Base-by-base conservation (phyloP, 2,888 invertebrate species). In the Steinernema scapterisci region DNA sequence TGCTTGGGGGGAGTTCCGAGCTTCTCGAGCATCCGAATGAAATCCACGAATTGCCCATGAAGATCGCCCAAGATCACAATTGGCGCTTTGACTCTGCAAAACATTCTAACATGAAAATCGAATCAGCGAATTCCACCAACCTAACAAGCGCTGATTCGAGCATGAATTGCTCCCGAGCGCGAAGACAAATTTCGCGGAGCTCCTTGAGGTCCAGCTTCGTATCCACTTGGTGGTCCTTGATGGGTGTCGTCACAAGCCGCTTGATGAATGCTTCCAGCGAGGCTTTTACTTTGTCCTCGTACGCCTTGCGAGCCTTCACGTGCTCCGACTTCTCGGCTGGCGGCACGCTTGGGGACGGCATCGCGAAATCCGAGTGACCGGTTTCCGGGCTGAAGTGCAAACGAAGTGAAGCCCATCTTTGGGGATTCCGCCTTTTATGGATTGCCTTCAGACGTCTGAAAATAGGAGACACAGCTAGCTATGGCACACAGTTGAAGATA, bases 111-210 rank as follows among this genome's bases (percentile, higher is more conserved):
- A 31, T n/a, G n/a, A 51, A 27, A 3, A n/a, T 51, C 38, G 9
- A 38, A 38, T n/a, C n/a, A 38, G 9, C 38, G 9, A 38, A 96
- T 19, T 1, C 44, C 96, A 87, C 97, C 89, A 97, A 96, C 63
- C 70, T 70, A 23, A 81, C 38, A 0, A 78, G 44, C 23, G 78
- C 71, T 31, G 73, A 63, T 70, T 81, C 79, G 13, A 71, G 25
- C 70, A 80, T 79, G 71, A 80, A 75, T 11, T 72, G 75, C 51
- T 79, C 79, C 7, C 81, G 75, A 21, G 74, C 73, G 45, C 81
- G 75, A 13, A 78, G 63, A 72, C 79, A 79, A 13, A 81, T 71
- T 46, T 78, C 79, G 19, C 72, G 70, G 31, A 81, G 74, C 52
- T 79, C 76, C 0, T 79, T 75, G 63, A 75, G 51, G 52, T 73